Percentiles rank a stretch among this genome's conserved stretches.
Conservation (phyloP, 2,888 invertebrate species). For the Amblyjoppa fuscipennis region DNA sequence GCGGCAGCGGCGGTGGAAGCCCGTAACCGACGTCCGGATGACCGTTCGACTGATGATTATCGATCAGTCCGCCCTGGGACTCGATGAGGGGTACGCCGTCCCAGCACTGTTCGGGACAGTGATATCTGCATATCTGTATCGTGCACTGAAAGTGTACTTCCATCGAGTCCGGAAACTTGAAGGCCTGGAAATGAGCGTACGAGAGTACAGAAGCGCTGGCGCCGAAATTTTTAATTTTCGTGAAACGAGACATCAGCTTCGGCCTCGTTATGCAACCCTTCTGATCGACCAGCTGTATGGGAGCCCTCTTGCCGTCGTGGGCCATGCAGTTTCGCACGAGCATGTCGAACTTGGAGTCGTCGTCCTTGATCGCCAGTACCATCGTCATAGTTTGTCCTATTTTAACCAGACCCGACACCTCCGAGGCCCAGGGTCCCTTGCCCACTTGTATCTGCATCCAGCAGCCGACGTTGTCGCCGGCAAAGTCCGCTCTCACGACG, state of each 20-base stretch:
- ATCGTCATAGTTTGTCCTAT: slow-evolving; percentile 99
- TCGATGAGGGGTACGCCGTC: slow-evolving; percentile 86
- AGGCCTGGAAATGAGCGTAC: slow-evolving; percentile 97
- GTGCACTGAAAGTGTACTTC: slow-evolving; percentile 98
- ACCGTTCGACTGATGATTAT: slow-evolving; percentile 85
- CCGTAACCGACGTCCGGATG: slow-evolving; percentile 90
- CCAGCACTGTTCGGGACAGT: slow-evolving; percentile 97
- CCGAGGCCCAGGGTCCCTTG: slow-evolving; percentile 97
- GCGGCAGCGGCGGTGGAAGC: slow-evolving; percentile 88
- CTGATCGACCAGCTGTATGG: slow-evolving; percentile 96
- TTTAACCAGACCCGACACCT: slow-evolving; percentile 97
- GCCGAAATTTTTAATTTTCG: slow-evolving; percentile 97
- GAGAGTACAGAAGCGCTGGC: slow-evolving; percentile 96
- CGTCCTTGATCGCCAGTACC: slow-evolving; percentile 97
- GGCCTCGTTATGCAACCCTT: slow-evolving; percentile 96
- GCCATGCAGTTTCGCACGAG: slow-evolving; percentile 97
- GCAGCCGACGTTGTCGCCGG: slow-evolving; percentile 97
- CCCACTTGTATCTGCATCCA: slow-evolving; percentile 99
- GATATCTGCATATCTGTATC: slow-evolving; percentile 96
- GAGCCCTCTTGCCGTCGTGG: slow-evolving; percentile 96
- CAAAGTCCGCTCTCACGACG: slow-evolving; percentile 97
- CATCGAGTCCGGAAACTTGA: slow-evolving; percentile 98
- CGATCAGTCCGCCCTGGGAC: slow-evolving; percentile 84
- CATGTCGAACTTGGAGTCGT: slow-evolving; percentile 98
- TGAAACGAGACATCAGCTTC: slow-evolving; percentile 96